A percentile compares a stretch with the other conserved stretches of the same genome.
phyloP scores from a whole-genome alignment of 2,113 vertebrate genomes.

The Gymnorhina tibicen region DNA sequence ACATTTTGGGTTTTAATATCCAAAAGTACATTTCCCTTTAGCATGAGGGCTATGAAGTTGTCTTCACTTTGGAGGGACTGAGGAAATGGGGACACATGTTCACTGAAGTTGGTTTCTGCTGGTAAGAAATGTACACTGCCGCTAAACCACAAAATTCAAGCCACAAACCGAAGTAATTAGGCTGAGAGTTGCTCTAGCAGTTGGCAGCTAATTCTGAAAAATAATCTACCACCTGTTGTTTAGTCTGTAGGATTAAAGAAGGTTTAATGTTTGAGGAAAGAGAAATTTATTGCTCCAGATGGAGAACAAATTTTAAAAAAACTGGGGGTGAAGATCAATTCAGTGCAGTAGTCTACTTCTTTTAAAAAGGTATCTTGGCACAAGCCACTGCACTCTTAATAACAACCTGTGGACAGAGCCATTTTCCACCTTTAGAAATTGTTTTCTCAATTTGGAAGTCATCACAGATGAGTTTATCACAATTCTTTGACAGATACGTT shows the following conservation, averaged over 20 bases:
- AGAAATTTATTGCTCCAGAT: slow-evolving; percentile 24
- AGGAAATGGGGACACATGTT: neutral
- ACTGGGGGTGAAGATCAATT: neutral
- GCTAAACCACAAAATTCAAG: neutral
- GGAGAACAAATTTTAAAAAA: neutral
- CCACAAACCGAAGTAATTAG: neutral
- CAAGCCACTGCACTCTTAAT: neutral
- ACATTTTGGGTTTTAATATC: neutral
- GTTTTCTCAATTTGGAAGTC: neutral
- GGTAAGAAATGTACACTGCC: neutral
- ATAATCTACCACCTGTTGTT: slow-evolving; percentile 60
- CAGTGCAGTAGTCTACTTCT: neutral
- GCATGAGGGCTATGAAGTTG: neutral
- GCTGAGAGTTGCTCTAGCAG: slow-evolving; percentile 2
- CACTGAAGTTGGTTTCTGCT: neutral
- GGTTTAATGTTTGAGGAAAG: slow-evolving; percentile 10
- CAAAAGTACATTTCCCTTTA: neutral
- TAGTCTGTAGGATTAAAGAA: slow-evolving; percentile 35
- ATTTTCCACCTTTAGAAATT: neutral
- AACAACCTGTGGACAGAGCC: neutral
- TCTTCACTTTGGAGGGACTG: neutral
- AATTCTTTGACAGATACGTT: neutral
- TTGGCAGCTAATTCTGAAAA: slow-evolving; percentile 47
- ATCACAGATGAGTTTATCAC: neutral
- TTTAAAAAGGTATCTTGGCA: neutral